Percentiles rank a stretch among this genome's conserved stretches.
Evolutionary conservation across 2,888 invertebrate genomes (phyloP).

Genomic region (Cosmorhoe ocellata): DNA sequence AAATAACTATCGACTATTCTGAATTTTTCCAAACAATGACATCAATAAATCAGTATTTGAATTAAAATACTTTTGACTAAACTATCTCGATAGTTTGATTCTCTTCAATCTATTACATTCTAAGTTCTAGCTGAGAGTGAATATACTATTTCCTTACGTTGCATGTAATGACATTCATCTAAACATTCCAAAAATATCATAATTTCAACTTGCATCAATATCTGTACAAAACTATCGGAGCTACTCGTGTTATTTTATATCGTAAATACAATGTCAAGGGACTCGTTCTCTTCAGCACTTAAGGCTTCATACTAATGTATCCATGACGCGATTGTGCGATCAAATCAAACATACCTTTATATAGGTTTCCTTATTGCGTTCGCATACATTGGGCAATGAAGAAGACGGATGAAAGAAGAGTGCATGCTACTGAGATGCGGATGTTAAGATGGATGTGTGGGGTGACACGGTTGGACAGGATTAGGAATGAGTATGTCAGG

Average conservation of each 20-base stretch:
- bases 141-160: conserved; percentile 11
- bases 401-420: too few species aligned
- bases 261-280: conserved; percentile 5
- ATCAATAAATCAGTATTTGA: not conserved
- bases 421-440: too few species aligned
- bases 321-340: too few species aligned
- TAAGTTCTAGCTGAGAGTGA: conserved; percentile 2
- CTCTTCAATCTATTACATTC: conserved; percentile 1
- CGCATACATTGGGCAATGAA: too few species aligned
- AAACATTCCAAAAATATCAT: conserved; percentile 38
- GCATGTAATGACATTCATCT: conserved; percentile 19
- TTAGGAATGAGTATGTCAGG: too few species aligned
- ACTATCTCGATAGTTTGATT: conserved; percentile 4
- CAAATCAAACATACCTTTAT: too few species aligned
- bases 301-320: not conserved
- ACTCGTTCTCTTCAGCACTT: not conserved
- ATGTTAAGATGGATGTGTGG: too few species aligned
- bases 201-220: conserved; percentile 14
- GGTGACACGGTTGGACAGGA: too few species aligned
- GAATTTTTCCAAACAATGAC: conserved; percentile 3
- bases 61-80: conserved; percentile 2
- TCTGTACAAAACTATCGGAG: conserved; percentile 23
- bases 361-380: too few species aligned
- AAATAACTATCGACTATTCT: conserved; percentile 16
- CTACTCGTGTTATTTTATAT: conserved; percentile 4